Percentiles rank a stretch among this genome's conserved stretches.
These are phyloP conservation scores for Parauchenoglanis ngamensis DNA, from an alignment of 2,797 vertebrate species.

Conservation along the genomic window DNA sequence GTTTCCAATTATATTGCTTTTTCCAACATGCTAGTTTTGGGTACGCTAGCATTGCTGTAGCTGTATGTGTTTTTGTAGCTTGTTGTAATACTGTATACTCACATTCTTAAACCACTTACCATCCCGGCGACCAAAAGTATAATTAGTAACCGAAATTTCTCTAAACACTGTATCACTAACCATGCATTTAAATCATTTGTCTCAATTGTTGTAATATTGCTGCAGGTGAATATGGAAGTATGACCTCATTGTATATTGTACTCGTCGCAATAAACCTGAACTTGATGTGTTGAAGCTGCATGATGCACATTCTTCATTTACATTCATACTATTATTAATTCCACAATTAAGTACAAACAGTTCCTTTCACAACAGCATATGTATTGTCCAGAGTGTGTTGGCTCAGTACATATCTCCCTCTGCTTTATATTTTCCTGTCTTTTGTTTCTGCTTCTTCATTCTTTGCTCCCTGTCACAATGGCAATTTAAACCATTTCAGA, in stretches of 20 bases:
- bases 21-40: no score
- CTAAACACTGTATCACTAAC: background rate
- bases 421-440: background rate
- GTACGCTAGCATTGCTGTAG: background rate
- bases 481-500: slow-evolving; percentile 36
- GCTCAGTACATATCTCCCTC: background rate
- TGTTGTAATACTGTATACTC: background rate
- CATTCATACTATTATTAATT: background rate
- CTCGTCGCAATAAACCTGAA: background rate
- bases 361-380: background rate
- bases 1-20: no score
- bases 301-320: background rate
- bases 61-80: background rate
- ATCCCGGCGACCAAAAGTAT: background rate
- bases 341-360: background rate
- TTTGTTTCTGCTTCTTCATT: background rate
- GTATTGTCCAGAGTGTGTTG: background rate
- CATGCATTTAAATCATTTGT: background rate
- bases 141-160: background rate
- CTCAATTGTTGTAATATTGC: background rate
- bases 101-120: background rate
- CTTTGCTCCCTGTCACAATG: slow-evolving; percentile 2
- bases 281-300: background rate
- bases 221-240: background rate
- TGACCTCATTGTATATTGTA: background rate